Evolutionary conservation across 2,888 invertebrate genomes (phyloP).

Genomic region (Epinotia demarniana): DNA sequence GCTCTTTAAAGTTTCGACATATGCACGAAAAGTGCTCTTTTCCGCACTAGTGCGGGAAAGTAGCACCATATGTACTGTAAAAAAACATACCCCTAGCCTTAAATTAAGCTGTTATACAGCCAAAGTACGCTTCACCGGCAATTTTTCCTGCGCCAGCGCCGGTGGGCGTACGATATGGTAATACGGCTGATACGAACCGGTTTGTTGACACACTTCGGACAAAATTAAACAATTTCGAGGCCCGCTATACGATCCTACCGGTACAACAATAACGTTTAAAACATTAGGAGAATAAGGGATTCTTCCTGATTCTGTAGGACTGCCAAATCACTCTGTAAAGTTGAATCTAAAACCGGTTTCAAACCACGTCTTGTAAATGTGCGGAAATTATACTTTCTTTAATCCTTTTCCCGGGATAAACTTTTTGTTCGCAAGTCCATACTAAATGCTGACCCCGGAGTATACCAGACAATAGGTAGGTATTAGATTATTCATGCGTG

Average conservation of each 20-base stretch:
- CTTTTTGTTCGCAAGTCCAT: too few species aligned
- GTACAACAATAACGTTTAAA: neutral
- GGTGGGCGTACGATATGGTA: constrained; percentile 2
- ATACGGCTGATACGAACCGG: neutral
- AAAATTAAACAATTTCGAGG: neutral
- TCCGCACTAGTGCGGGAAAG: too few species aligned
- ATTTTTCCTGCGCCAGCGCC: neutral
- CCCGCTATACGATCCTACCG: neutral
- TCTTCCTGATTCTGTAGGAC: neutral
- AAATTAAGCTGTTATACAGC: constrained; percentile 4
- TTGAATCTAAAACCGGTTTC: too few species aligned
- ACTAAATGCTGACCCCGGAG: too few species aligned
- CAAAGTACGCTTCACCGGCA: neutral
- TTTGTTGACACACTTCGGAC: constrained; percentile 4
- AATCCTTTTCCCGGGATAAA: too few species aligned
- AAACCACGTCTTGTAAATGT: too few species aligned
- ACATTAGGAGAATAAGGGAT: neutral
- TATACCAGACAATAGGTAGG: too few species aligned
- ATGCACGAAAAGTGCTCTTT: too few species aligned
- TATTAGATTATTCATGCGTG: too few species aligned
- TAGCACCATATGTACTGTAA: too few species aligned
- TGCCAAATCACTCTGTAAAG: neutral
- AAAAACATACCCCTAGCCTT: neutral
- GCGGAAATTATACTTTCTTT: too few species aligned
- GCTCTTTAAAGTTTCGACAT: too few species aligned